A percentile compares a stretch with the other conserved stretches of the same genome.
Conservation (phyloP, 2,113 vertebrate species). For the Rhinichthys klamathensis region DNA sequence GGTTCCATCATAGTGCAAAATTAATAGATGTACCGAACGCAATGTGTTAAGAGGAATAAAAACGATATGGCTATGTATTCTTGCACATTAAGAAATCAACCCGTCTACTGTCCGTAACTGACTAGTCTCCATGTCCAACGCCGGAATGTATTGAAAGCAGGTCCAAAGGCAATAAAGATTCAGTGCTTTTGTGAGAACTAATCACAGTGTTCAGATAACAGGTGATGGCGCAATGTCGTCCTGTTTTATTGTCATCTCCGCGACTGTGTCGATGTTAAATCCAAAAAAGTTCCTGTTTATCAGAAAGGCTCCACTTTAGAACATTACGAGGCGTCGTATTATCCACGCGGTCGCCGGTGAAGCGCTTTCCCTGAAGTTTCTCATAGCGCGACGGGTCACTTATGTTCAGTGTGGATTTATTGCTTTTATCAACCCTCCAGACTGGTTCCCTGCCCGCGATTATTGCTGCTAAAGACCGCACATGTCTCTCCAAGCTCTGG, state of each 20-base stretch:
- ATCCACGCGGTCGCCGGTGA: constrained; percentile 56
- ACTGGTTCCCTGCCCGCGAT: constrained; percentile 61
- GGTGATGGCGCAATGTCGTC: constrained; percentile 33
- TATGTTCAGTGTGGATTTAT: constrained; percentile 69
- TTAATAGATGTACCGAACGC: constrained; percentile 52
- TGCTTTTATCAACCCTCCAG: constrained; percentile 71
- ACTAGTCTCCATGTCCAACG: constrained; percentile 61
- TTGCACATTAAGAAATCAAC: constrained; percentile 62
- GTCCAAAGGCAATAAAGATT: constrained; percentile 47
- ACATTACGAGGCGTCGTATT: constrained; percentile 58
- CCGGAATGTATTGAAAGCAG: constrained; percentile 39
- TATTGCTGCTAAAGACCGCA: constrained; percentile 69
- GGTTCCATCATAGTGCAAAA: constrained; percentile 84
- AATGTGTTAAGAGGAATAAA: constrained; percentile 49
- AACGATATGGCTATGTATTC: constrained; percentile 68
- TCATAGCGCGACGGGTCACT: constrained; percentile 73
- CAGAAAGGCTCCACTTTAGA: constrained; percentile 38
- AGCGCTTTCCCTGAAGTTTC: constrained; percentile 73
- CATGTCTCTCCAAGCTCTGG: constrained; percentile 62
- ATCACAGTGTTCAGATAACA: constrained; percentile 63
- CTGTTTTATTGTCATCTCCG: constrained; percentile 19
- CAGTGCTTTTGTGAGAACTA: constrained; percentile 36
- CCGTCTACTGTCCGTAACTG: constrained; percentile 66
- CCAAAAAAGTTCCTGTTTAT: constrained; percentile 47
- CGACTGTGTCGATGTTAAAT: neutral